phyloP scores from a whole-genome alignment of 2,888 invertebrate genomes.

The Trissoscelio sp. region DNA sequence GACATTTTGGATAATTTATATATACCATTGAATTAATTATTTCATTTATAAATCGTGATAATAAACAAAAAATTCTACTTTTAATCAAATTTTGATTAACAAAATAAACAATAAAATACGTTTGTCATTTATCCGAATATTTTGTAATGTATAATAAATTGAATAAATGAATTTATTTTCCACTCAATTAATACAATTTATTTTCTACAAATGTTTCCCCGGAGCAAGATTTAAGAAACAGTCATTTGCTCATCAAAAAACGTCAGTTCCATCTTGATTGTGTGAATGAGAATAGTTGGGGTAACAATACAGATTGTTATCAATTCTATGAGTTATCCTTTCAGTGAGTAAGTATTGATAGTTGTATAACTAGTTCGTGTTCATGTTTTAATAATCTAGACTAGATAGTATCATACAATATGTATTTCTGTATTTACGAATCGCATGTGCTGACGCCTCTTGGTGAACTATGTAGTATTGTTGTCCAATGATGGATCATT shows the following conservation, averaged over 20 bases:
- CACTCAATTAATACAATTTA: no score
- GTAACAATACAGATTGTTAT: conserved; percentile 31
- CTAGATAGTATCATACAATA: conserved; percentile 24
- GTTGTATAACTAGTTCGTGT: conserved; percentile 18
- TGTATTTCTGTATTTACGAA: conserved; percentile 9
- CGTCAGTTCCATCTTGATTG: conserved; percentile 12
- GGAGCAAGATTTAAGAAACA: not conserved
- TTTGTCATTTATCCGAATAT: no score
- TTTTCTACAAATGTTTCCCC: no score
- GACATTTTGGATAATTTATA: not conserved
- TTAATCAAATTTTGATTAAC: no score
- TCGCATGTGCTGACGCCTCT: conserved; percentile 22
- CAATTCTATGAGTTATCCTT: conserved; percentile 28
- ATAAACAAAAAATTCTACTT: no score
- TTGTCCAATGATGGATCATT: conserved; percentile 12
- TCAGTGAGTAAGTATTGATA: conserved; percentile 23
- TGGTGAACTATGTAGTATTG: conserved; percentile 3
- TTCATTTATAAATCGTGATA: no score
- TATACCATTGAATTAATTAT: not conserved
- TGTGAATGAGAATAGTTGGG: conserved; percentile 5
- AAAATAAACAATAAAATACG: no score
- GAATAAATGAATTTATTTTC: no score
- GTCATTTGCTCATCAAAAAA: not conserved
- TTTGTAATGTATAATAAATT: no score
- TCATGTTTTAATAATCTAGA: conserved; percentile 33